Percentiles rank a stretch among this genome's conserved stretches.
phyloP scores from a whole-genome alignment of 2,113 vertebrate species.

The Tragelaphus strepsiceros region DNA sequence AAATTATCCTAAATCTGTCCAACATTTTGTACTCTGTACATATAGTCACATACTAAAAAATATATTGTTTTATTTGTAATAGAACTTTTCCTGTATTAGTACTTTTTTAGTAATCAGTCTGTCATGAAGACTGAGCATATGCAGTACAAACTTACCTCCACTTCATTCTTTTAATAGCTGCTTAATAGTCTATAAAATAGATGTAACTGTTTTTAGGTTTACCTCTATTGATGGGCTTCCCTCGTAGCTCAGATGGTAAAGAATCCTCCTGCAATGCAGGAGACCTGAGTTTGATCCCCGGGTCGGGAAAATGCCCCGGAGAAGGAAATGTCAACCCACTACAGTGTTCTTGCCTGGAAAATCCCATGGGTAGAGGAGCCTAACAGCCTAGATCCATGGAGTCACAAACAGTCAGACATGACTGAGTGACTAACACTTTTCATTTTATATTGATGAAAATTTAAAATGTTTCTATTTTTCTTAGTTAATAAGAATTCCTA shows the following conservation, averaged over 20 bases:
- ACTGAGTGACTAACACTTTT: neutral
- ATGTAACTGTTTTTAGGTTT: neutral
- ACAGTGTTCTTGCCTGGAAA: neutral
- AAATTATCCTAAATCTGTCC: neutral
- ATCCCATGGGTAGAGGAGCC: neutral
- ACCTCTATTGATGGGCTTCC: neutral
- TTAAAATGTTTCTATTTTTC: neutral
- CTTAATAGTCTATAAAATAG: neutral
- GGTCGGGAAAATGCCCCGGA: accelerated
- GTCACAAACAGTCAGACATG: neutral
- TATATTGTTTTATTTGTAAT: neutral
- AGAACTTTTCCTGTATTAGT: neutral
- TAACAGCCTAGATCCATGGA: neutral
- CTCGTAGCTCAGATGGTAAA: neutral
- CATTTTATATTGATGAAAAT: neutral
- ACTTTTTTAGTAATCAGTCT: neutral
- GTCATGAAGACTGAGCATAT: neutral
- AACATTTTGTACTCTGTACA: neutral
- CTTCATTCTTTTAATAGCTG: neutral
- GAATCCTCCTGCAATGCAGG: neutral
- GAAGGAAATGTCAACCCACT: neutral
- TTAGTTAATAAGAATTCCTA: neutral
- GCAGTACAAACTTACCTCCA: neutral
- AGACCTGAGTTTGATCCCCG: neutral
- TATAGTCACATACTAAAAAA: neutral